These are phyloP conservation scores for Plemyria rubiginata DNA, from an alignment of 2,888 invertebrate genomes.

Conservation along the genomic window DNA sequence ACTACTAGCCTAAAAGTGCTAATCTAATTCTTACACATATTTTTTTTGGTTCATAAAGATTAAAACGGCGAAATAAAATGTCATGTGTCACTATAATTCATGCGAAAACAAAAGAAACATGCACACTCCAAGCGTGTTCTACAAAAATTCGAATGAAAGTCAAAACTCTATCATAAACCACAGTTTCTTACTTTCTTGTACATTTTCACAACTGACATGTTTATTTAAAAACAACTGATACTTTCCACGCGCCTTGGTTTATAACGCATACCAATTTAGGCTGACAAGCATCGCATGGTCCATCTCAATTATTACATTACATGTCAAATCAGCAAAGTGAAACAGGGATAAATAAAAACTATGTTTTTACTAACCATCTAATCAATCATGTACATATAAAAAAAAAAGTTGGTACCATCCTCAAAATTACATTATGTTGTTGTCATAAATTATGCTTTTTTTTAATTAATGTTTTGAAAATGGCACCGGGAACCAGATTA, in stretches of 20 bases:
- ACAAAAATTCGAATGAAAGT: slow-evolving; percentile 67
- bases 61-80: slow-evolving; percentile 54
- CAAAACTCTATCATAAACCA: slow-evolving; percentile 72
- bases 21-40: slow-evolving; percentile 77
- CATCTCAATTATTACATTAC: slow-evolving; percentile 20
- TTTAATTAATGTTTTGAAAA: slow-evolving; percentile 58
- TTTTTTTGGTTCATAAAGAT: slow-evolving; percentile 72
- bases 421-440: slow-evolving; percentile 51
- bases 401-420: slow-evolving; percentile 56
- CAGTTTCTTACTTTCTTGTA: slow-evolving; percentile 79
- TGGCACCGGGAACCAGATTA: slow-evolving; percentile 59
- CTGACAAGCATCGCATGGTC: slow-evolving; percentile 13
- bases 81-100: slow-evolving; percentile 56
- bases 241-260: slow-evolving; percentile 35
- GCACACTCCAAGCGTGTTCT: slow-evolving; percentile 70
- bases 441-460: not conserved
- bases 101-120: slow-evolving; percentile 67
- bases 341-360: slow-evolving; percentile 46
- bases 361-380: slow-evolving; percentile 58
- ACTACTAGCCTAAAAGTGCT: slow-evolving; percentile 82
- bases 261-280: slow-evolving; percentile 8
- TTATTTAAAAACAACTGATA: slow-evolving; percentile 68
- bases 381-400: slow-evolving; percentile 59
- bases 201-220: slow-evolving; percentile 76
- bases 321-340: slow-evolving; percentile 33